Base-by-base conservation (phyloP, 2,888 invertebrate species). In the Entomobrya multifasciata region DNA sequence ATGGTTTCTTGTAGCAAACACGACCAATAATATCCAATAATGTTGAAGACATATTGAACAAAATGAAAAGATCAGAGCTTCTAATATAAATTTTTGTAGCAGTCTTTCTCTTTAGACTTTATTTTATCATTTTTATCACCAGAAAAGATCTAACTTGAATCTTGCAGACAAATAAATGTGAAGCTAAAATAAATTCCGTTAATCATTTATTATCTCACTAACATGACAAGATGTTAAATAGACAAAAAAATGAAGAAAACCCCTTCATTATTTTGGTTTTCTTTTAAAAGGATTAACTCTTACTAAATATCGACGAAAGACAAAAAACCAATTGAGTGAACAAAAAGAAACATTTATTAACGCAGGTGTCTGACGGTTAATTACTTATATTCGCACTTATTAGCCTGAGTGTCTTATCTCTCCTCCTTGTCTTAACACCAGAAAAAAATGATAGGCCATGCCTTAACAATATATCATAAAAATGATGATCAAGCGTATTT, bases 401-500 rank as follows among this genome's bases (percentile, higher is more conserved):
- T 22, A 30, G n/a, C 27, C 30, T 3, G 25, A 30, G n/a, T 30
- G 27, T 30, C 30, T 60, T 60, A 60, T 60, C 60, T 22, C 27
- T n/a, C 36, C 76, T 55, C 76, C 22, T 41, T 41, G 44, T 44
- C 36, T 67, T 44, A 20, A 44, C 44, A 20, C 15, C 44, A 1
- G 15, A 22, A 67, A 67, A 30, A 10, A n/a, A 67, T 65, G 52
- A 20, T 17, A 5, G 22, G 36, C 41, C 20, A 13, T n/a, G 36
- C 67, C 36, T 67, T 36, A 44, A 44, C 67, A 44, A 67, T 67
- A 44, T 67, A 41, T 67, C 41, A 41, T 41, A n/a, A 36, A 36
- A 67, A 67, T 67, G 44, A 44, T 13, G 36, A 65, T 65, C n/a
- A 65, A 30, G 44, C 36, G 44, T 44, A 67, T 41, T 67, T 41